Base-by-base conservation (phyloP, 2,797 vertebrate species). In the Chaetodon trifasciatus region DNA sequence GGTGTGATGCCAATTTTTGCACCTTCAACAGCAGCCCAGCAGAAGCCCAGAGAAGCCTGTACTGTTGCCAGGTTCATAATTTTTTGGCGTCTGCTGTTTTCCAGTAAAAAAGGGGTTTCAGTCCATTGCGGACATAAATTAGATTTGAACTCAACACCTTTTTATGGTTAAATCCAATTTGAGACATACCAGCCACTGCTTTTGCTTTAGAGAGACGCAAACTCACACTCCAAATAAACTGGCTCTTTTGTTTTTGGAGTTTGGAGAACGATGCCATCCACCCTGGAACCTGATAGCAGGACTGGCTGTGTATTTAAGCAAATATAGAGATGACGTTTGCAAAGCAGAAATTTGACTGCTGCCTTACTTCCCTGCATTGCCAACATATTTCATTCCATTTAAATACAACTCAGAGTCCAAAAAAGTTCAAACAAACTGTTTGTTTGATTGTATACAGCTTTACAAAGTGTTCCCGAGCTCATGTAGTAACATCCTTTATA, bases 1-100 rank as follows among this genome's bases (percentile, higher is more conserved):
- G 12, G 79, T 49, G 7, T 1, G 21, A 66, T 86, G 91, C 85
- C 90, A 93, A 60, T 63, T 80, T 78, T 85, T 87, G 56, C 91
- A 85, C 84, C 78, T 90, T 88, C n/a, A 74, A 58, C 79, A 79
- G 83, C 82, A 86, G 81, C 75, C 58, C 62, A 75, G 81, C 53
- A 70, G 76, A 83, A 70, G 69, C 62, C 16, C 8, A 13, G 49
- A 55, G 64, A 73, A 76, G 63, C 79, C 56, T 80, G 68, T 71
- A 40, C 39, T 46, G 46, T 8, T 86, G 85, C 90, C 90, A 92
- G 74, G 64, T 87, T 77, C 40, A 68, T 83, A 74, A 58, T 70
- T 76, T 78, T 32, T 74, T 89, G 86, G 84, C 81, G 0, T 69
- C 49, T 62, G 44, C 65, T 65, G 47, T 67, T 75, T 71, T 78